Percentiles rank a stretch among this genome's conserved stretches.
These are phyloP conservation scores for Leptinotarsa texana DNA, from an alignment of 1,140 invertebrate genomes.

Conservation along the genomic window DNA sequence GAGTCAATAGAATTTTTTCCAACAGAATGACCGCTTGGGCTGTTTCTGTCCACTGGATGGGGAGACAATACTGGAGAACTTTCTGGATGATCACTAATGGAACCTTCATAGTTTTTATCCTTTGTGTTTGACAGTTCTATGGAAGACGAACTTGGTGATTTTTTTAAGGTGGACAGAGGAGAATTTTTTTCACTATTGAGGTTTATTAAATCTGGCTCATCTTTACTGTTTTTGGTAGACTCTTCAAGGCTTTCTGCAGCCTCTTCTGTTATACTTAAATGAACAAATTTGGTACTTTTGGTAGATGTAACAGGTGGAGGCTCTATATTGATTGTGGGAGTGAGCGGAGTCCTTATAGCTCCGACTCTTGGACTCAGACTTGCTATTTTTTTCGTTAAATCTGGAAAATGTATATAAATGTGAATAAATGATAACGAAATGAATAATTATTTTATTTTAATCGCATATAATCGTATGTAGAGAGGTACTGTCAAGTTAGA, in stretches of 20 bases:
- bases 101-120: neutral
- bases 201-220: constrained; percentile 35
- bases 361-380: constrained; percentile 17
- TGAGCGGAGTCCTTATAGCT: neutral
- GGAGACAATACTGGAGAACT: constrained; percentile 14
- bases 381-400: constrained; percentile 9
- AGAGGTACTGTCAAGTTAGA: no score
- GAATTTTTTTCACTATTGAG: constrained; percentile 36
- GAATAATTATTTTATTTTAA: no score
- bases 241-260: neutral
- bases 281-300: neutral
- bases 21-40: constrained; percentile 17
- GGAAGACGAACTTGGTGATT: constrained; percentile 28
- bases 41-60: neutral
- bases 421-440: neutral
- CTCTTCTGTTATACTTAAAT: neutral
- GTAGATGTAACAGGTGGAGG: neutral
- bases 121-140: neutral
- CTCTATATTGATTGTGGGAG: constrained; percentile 7
- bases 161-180: constrained; percentile 16
- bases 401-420: neutral
- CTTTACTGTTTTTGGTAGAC: neutral
- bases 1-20: constrained; percentile 21
- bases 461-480: no score
- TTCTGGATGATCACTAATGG: neutral